Evolutionary conservation across 2,888 invertebrate species (phyloP).

Genomic region (Automeris io): DNA sequence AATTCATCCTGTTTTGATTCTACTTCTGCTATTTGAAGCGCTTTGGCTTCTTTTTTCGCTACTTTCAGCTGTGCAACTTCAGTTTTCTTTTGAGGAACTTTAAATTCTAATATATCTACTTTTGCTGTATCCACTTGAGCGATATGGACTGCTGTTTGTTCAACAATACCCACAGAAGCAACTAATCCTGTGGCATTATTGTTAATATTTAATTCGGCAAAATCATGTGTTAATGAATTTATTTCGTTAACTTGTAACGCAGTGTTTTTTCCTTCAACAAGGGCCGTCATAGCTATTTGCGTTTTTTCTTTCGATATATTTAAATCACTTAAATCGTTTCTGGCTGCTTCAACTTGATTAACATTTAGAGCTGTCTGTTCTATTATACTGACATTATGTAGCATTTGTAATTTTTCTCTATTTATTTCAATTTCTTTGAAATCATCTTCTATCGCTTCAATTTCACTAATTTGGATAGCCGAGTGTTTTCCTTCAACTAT

Average conservation of each 20-base stretch:
- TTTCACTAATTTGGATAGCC: constrained; percentile 19
- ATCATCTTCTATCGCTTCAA: constrained; percentile 12
- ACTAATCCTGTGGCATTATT: background rate
- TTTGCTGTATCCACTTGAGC: constrained; percentile 15
- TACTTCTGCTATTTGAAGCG: constrained; percentile 4
- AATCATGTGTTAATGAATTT: constrained; percentile 3
- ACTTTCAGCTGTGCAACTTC: constrained; percentile 16
- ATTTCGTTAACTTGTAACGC: constrained; percentile 4
- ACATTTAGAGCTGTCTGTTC: constrained; percentile 20
- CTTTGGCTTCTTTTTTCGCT: constrained; percentile 13
- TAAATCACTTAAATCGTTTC: constrained; percentile 12
- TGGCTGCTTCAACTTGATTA: constrained; percentile 16
- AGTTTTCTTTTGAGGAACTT: constrained; percentile 13
- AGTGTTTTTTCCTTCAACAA: background rate
- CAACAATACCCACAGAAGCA: background rate
- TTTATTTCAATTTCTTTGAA: constrained; percentile 9
- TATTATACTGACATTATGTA: constrained; percentile 12
- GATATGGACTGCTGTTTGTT: constrained; percentile 11
- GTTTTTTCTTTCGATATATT: constrained; percentile 1
- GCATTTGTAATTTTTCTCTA: constrained; percentile 5
- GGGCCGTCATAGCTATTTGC: background rate
- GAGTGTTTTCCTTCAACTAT: background rate
- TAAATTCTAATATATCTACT: constrained; percentile 13
- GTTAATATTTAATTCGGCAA: constrained; percentile 1
- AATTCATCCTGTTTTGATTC: background rate